Percentiles rank a stretch among this genome's conserved stretches.
Conservation (phyloP, 2,797 vertebrate genomes). For the Trachurus trachurus region DNA sequence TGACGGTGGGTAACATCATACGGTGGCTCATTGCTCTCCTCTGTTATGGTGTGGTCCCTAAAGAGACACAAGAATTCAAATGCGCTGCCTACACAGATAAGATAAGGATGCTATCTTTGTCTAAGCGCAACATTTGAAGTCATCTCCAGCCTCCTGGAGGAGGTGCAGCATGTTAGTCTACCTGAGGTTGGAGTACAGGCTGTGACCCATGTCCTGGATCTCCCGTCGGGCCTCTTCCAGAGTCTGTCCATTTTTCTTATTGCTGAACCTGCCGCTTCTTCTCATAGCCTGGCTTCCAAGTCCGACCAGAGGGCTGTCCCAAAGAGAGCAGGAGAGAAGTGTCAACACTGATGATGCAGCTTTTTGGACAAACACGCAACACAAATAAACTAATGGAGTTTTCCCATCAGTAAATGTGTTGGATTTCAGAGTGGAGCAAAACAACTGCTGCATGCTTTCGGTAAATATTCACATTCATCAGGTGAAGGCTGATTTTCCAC, state of each 20-base stretch:
- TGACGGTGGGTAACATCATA: constrained; percentile 37
- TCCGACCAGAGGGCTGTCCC: constrained; percentile 31
- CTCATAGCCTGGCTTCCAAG: neutral
- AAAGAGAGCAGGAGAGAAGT: constrained; percentile 21
- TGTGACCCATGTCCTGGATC: constrained; percentile 21
- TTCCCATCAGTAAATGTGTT: neutral
- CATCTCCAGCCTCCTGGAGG: neutral
- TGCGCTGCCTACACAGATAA: constrained; percentile 1
- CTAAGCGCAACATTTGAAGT: neutral
- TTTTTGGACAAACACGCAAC: constrained; percentile 2
- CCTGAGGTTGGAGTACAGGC: constrained; percentile 66
- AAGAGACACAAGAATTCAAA: constrained; percentile 25
- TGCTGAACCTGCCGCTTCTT: constrained; percentile 36
- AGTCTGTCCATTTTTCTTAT: constrained; percentile 51
- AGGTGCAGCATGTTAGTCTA: constrained; percentile 18
- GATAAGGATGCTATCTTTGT: neutral
- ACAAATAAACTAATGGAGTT: constrained; percentile 1
- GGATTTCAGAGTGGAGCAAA: constrained; percentile 1
- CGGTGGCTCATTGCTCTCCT: constrained; percentile 18
- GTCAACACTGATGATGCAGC: constrained; percentile 16
- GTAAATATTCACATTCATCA: constrained; percentile 18
- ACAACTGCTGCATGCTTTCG: neutral
- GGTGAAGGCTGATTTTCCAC: constrained; percentile 8
- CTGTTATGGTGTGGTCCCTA: constrained; percentile 79
- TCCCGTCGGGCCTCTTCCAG: constrained; percentile 68